phyloP scores from a whole-genome alignment of 2,113 vertebrate genomes.

The Gallinago paraguaiae region DNA sequence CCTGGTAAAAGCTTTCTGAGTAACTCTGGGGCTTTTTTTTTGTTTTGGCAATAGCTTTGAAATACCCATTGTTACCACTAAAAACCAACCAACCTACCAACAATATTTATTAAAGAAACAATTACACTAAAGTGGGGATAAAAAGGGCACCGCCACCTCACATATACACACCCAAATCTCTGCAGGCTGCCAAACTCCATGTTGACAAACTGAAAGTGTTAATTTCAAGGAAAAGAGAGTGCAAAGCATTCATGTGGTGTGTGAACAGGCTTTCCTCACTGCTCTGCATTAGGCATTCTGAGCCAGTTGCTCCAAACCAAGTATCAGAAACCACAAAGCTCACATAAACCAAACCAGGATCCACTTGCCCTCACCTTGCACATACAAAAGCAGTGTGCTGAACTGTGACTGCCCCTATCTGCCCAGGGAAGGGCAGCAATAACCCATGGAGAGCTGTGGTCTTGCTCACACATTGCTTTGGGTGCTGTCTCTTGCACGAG shows the following conservation, averaged over 20 bases:
- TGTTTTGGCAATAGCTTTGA: not conserved
- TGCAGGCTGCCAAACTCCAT: not conserved
- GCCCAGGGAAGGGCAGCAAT: not conserved
- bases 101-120: not conserved
- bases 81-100: not conserved
- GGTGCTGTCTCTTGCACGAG: not conserved
- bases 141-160: not conserved
- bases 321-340: not conserved
- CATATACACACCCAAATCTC: not conserved
- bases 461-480: not conserved
- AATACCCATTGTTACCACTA: not conserved
- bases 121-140: not conserved
- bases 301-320: not conserved
- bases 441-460: not conserved
- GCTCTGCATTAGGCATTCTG: not conserved
- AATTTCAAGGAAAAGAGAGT: not conserved
- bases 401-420: not conserved
- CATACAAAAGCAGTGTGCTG: not conserved
- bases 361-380: not conserved
- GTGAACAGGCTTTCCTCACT: not conserved
- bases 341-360: not conserved
- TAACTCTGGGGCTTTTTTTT: not conserved
- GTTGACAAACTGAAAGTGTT: not conserved
- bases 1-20: not conserved
- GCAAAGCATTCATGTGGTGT: not conserved